Evolutionary conservation across 1,140 invertebrate genomes (phyloP).

Genomic region (Cotesia vestalis): DNA sequence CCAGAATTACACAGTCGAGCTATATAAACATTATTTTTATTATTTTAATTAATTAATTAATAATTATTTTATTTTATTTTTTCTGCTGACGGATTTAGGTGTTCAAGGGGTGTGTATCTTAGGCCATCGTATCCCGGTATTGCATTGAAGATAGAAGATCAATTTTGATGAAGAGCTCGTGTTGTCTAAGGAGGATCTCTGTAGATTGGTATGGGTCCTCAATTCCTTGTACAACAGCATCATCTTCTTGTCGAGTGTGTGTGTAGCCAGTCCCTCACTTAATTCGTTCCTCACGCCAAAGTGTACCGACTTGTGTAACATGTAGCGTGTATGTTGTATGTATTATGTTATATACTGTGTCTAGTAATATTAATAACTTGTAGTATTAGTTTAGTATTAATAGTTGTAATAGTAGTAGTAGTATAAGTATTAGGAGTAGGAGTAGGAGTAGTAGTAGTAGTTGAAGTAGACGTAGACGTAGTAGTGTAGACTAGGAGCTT

Average conservation of each 20-base stretch:
- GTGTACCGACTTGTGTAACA: too few species aligned
- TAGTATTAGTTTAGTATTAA: too few species aligned
- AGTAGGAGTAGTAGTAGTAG: not conserved
- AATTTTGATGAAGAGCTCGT: not conserved
- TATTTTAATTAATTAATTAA: not conserved
- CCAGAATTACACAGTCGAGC: constrained; percentile 12
- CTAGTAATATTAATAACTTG: not conserved
- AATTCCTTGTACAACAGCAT: too few species aligned
- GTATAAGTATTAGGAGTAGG: constrained; percentile 3
- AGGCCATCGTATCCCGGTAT: constrained; percentile 12
- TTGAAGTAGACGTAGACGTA: constrained; percentile 18
- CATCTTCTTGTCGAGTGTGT: too few species aligned
- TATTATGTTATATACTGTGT: not conserved
- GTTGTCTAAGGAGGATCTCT: not conserved
- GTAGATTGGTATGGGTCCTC: too few species aligned
- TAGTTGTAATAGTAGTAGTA: constrained; percentile 4
- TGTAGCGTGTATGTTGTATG: too few species aligned
- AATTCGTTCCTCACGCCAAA: too few species aligned
- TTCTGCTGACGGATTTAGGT: not conserved
- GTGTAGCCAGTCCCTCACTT: too few species aligned
- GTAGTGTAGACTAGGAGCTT: constrained; percentile 51
- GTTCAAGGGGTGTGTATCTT: constrained; percentile 4
- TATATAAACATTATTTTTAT: not conserved
- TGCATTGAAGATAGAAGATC: not conserved
- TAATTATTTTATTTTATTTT: not conserved